Base-by-base conservation (phyloP, 2,888 invertebrate genomes). In the Drosophila pseudotalamancana region DNA sequence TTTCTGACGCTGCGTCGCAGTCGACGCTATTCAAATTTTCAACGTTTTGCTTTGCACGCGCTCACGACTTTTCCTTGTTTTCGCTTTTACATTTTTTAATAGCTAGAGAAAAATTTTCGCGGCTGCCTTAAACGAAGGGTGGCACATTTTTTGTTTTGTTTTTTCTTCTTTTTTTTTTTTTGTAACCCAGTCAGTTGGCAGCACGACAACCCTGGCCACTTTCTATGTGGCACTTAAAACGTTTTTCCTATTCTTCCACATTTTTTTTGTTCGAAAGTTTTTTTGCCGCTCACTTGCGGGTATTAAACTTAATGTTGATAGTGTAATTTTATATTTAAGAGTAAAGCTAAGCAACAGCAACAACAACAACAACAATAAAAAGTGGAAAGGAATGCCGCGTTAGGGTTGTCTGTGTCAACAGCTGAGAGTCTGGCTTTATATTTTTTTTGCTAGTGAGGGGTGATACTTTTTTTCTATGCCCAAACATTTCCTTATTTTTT, bases 301-400 rank as follows among this genome's bases (percentile, higher is more conserved):
- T 84, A 87, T 84, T 87, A 84, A 87, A 81, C 87, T 72, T 88
- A 87, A 87, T 87, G 88, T 84, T 84, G 85, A 84, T 84, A 88
- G 87, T 84, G 88, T 84, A 84, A 84, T 84, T 88, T 84, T 87
- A 88, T 84, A 84, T 84, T 88, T 88, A 81, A 81, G 69, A 68
- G 72, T 55, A 70, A 29, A 51, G 60, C 39, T 55, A 55, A 48
- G 49, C 27, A 68, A 50, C 35, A 70, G 18, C 11, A 40, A n/a
- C n/a, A n/a, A n/a, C n/a, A n/a, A n/a, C n/a, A n/a, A n/a, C n/a
- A n/a, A n/a, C n/a, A 51, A 29, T 54, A 67, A 57, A 60, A 48
- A 31, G 21, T 3, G 19, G 31, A 32, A 16, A 34, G 21, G 21
- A 32, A 14, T 34, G 6, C 11, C 16, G 40, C 42, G 35, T 66